These are phyloP conservation scores for Osmerus eperlanus DNA, from an alignment of 2,113 vertebrate genomes.

Conservation along the genomic window DNA sequence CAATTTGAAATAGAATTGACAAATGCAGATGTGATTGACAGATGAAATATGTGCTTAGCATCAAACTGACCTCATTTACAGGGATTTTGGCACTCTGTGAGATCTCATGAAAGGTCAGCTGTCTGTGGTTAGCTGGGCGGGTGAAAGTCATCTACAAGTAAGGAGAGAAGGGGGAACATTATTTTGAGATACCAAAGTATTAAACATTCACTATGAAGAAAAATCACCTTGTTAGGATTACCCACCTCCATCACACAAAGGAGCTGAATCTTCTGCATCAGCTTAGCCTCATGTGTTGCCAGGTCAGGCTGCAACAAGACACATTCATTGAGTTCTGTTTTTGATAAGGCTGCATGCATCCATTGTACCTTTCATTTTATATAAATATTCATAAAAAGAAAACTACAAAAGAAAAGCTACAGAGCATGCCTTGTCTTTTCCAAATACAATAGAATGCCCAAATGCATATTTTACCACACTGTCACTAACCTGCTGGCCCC, in stretches of 20 bases:
- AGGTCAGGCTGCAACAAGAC: slow-evolving; percentile 83
- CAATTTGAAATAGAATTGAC: too few species aligned
- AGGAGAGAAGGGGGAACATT: neutral
- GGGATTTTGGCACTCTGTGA: slow-evolving; percentile 89
- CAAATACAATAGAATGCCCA: too few species aligned
- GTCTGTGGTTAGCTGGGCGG: slow-evolving; percentile 92
- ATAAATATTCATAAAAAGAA: too few species aligned
- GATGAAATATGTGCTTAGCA: neutral
- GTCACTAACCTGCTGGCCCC: slow-evolving; percentile 89
- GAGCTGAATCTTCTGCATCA: slow-evolving; percentile 96
- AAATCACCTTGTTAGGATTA: neutral
- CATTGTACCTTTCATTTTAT: too few species aligned
- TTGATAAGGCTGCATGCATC: neutral
- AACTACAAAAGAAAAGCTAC: too few species aligned
- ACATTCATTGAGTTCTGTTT: neutral
- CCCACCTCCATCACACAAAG: slow-evolving; percentile 96
- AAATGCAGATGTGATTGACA: neutral
- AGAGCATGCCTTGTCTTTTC: too few species aligned
- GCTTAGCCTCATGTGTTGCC: slow-evolving; percentile 85
- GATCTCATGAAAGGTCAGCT: slow-evolving; percentile 95
- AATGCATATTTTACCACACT: too few species aligned
- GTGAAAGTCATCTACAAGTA: slow-evolving; percentile 93
- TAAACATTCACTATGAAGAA: neutral
- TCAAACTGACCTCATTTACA: slow-evolving; percentile 82
- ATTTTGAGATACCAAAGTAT: neutral